Percentiles rank a stretch among this genome's conserved stretches.
These are phyloP conservation scores for Agonopterix arenella DNA, from an alignment of 2,888 invertebrate species.

Conservation along the genomic window DNA sequence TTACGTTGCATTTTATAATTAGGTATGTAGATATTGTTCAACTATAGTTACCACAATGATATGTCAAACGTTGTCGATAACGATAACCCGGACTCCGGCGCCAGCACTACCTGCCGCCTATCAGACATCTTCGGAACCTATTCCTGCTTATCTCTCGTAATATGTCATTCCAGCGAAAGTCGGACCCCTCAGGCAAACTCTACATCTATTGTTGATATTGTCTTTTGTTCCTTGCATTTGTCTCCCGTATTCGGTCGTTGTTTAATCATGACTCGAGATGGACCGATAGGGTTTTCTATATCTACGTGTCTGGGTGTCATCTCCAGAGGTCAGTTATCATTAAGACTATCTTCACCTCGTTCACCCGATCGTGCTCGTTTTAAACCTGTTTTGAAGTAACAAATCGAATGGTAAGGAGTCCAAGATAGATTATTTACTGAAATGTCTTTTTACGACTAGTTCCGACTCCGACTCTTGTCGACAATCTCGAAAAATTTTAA, in stretches of 20 bases:
- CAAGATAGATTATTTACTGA: too few relatives aligned
- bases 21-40: too few relatives aligned
- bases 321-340: slow-evolving; percentile 6
- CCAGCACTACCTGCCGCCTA: slow-evolving; percentile 31
- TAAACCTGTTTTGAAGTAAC: background rate
- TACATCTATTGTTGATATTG: slow-evolving; percentile 17
- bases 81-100: too few relatives aligned
- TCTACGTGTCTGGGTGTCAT: slow-evolving; percentile 2
- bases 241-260: slow-evolving; percentile 10
- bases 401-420: too few relatives aligned
- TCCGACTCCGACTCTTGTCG: too few relatives aligned
- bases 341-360: slow-evolving; percentile 4
- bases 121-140: slow-evolving; percentile 43
- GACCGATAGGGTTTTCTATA: slow-evolving; percentile 3
- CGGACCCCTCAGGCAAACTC: slow-evolving; percentile 20
- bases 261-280: slow-evolving; percentile 9
- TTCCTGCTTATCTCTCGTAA: slow-evolving; percentile 50
- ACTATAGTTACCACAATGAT: too few relatives aligned
- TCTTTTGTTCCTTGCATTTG: slow-evolving; percentile 8
- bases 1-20: too few relatives aligned
- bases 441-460: too few relatives aligned
- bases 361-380: slow-evolving; percentile 2
- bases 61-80: too few relatives aligned
- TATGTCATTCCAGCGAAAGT: slow-evolving; percentile 46
- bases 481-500: too few relatives aligned